A percentile compares a stretch with the other conserved stretches of the same genome.
Conservation (phyloP, 1,140 invertebrate genomes). For the Ceratina australensis region DNA sequence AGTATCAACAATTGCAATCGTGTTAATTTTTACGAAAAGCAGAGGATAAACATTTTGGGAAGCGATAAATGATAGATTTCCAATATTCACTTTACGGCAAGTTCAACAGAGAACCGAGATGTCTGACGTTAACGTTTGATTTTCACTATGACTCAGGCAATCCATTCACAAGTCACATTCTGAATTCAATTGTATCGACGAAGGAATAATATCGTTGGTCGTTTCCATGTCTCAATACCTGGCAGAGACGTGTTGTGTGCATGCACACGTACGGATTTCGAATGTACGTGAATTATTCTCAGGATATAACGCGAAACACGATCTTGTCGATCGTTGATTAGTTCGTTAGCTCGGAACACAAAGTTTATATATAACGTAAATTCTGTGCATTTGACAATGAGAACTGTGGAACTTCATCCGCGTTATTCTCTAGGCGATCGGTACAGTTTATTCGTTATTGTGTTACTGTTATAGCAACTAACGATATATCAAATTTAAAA, state of each 20-base stretch:
- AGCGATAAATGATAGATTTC: background rate
- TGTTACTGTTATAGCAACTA: too few relatives aligned
- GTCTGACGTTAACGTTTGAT: constrained; percentile 4
- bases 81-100: constrained; percentile 3
- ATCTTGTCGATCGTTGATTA: background rate
- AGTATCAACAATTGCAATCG: too few relatives aligned
- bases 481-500: too few relatives aligned
- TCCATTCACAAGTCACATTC: constrained; percentile 34
- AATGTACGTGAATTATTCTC: background rate
- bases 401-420: background rate
- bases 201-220: constrained; percentile 12
- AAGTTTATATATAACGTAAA: background rate
- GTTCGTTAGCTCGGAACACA: background rate
- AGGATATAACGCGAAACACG: background rate
- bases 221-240: constrained; percentile 20
- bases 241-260: background rate
- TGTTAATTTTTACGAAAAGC: too few relatives aligned
- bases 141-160: background rate
- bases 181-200: constrained; percentile 15
- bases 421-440: too few relatives aligned
- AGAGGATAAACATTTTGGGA: background rate
- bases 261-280: background rate
- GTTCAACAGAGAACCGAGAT: constrained; percentile 5
- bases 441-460: too few relatives aligned
- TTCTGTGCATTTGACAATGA: background rate